A percentile compares a stretch with the other conserved stretches of the same genome.
These are phyloP conservation scores for Pogonophryne albipinna DNA, from an alignment of 2,797 vertebrate species.

Conservation along the genomic window DNA sequence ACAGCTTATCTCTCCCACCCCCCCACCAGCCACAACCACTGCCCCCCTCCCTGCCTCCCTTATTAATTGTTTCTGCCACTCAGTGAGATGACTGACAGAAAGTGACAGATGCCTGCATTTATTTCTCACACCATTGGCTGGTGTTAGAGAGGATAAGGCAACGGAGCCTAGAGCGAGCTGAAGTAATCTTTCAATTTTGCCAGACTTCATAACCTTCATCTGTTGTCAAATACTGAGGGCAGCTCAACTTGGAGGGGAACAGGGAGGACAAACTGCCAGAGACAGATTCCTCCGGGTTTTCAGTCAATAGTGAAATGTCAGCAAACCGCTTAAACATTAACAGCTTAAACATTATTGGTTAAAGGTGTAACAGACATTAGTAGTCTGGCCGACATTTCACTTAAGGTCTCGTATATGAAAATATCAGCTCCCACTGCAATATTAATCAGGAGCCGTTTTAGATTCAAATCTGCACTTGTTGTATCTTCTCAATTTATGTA, in stretches of 20 bases:
- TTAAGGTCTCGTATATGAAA: conserved; percentile 26
- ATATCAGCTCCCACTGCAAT: conserved; percentile 22
- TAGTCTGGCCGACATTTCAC: conserved; percentile 27
- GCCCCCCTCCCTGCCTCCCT: conserved; percentile 22
- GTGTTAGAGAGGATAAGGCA: conserved; percentile 53
- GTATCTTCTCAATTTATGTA: neutral
- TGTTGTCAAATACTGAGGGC: conserved; percentile 52
- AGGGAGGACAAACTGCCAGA: conserved; percentile 7
- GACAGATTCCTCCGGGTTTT: conserved; percentile 38
- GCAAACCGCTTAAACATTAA: conserved; percentile 3
- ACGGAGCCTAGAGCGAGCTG: conserved; percentile 25
- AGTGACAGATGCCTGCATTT: conserved; percentile 55
- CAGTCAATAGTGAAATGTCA: conserved; percentile 54
- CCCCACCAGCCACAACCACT: neutral
- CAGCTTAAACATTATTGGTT: conserved; percentile 49
- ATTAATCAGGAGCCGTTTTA: conserved; percentile 21
- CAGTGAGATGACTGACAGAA: conserved; percentile 66
- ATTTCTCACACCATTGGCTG: conserved; percentile 18
- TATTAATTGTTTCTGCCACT: conserved; percentile 76
- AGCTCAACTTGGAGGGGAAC: conserved; percentile 22
- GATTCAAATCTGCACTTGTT: neutral
- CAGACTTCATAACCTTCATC: conserved; percentile 65
- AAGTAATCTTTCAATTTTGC: conserved; percentile 60
- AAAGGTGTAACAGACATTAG: conserved; percentile 28
- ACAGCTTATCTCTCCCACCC: conserved; percentile 29